These are phyloP conservation scores for Oscheius sp. DNA, from an alignment of 2,888 invertebrate genomes.

Conservation along the genomic window DNA sequence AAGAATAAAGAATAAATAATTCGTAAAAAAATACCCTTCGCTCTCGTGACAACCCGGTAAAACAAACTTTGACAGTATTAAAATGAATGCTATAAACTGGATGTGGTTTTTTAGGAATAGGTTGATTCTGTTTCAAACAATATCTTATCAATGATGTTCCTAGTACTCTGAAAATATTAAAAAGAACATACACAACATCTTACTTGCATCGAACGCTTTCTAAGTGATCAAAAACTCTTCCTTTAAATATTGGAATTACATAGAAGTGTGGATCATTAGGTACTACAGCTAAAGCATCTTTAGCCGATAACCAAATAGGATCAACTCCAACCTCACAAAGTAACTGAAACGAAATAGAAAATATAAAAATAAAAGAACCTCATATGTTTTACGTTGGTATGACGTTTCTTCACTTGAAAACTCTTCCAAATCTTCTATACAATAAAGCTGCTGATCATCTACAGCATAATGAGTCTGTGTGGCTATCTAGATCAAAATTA, in stretches of 20 bases:
- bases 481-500: not conserved
- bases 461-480: conserved; percentile 2
- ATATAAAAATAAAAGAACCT: not conserved
- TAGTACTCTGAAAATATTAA: conserved; percentile 29
- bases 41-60: conserved; percentile 33
- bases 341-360: conserved; percentile 23
- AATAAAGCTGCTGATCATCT: conserved; percentile 33
- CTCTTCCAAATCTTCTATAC: not conserved
- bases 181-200: not conserved
- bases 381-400: conserved; percentile 8
- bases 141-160: conserved; percentile 42
- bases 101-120: conserved; percentile 44
- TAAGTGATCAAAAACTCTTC: conserved; percentile 33
- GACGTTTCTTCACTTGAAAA: not conserved
- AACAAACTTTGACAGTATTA: conserved; percentile 40
- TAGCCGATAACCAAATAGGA: conserved; percentile 38
- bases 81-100: conserved; percentile 46
- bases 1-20: not conserved
- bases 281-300: conserved; percentile 1
- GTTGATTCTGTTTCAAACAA: conserved; percentile 32
- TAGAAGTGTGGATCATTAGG: conserved; percentile 35
- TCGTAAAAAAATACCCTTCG: conserved; percentile 30
- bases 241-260: conserved; percentile 39
- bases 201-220: conserved; percentile 2
- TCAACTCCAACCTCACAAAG: conserved; percentile 16